These are phyloP conservation scores for Nothoprocta pentlandii DNA, from an alignment of 2,113 vertebrate species.

Conservation along the genomic window DNA sequence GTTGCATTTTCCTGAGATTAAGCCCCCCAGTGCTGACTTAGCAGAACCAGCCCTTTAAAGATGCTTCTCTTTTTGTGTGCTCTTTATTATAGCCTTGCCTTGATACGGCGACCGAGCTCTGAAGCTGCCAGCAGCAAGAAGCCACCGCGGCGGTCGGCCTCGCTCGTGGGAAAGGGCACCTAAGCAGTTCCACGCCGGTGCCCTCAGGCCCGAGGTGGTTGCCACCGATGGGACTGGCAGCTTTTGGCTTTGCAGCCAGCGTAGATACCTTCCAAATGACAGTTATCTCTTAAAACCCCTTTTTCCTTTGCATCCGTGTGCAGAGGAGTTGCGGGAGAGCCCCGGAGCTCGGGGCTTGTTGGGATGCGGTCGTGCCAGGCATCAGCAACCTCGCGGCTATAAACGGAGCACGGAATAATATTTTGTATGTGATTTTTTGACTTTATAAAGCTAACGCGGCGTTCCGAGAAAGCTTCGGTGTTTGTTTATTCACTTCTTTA, in stretches of 20 bases:
- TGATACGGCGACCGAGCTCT: neutral
- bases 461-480: neutral
- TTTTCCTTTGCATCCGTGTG: neutral
- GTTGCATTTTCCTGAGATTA: constrained; percentile 48
- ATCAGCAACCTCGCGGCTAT: constrained; percentile 3
- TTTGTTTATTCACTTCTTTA: constrained; percentile 40
- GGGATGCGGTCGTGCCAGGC: rapidly evolving
- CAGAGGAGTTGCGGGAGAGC: neutral
- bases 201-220: neutral
- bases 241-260: neutral
- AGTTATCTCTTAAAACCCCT: rapidly evolving
- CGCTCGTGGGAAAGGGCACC: constrained; percentile 24
- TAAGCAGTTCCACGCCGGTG: neutral
- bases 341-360: neutral
- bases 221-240: neutral
- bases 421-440: neutral
- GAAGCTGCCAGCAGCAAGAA: constrained; percentile 49
- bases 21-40: constrained; percentile 61
- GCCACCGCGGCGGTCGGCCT: neutral
- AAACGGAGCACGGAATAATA: constrained; percentile 28
- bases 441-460: constrained; percentile 6
- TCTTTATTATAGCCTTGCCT: constrained; percentile 63
- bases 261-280: neutral
- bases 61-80: constrained; percentile 46
- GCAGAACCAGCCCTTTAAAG: constrained; percentile 63